Percentiles rank a stretch among this genome's conserved stretches.
Conservation (phyloP, 1,140 invertebrate species). For the Saxidomus purpurata region DNA sequence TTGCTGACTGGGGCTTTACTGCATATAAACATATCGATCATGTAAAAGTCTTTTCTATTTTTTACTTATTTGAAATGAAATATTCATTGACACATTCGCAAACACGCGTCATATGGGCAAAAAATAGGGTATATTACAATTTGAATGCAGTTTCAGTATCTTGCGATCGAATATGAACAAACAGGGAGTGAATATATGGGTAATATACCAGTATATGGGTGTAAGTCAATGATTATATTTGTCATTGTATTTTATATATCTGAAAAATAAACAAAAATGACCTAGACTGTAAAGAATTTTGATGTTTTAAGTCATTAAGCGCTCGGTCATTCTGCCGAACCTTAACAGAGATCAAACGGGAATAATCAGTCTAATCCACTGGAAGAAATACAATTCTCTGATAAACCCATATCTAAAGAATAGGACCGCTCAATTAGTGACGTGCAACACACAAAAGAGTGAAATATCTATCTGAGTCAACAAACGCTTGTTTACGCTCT, state of each 20-base stretch:
- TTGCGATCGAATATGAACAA: too few relatives aligned
- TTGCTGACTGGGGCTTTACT: background rate
- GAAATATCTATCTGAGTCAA: constrained; percentile 4
- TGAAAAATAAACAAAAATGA: constrained; percentile 3
- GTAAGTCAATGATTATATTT: too few relatives aligned
- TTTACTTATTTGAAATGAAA: background rate
- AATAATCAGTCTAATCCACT: background rate
- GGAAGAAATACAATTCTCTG: constrained; percentile 9
- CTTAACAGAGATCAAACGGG: background rate
- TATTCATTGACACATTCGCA: background rate
- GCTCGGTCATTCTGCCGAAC: background rate
- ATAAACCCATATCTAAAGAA: background rate
- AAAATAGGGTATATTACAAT: too few relatives aligned
- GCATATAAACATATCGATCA: constrained; percentile 6
- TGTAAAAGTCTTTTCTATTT: background rate
- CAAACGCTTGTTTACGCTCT: background rate
- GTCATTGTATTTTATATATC: too few relatives aligned
- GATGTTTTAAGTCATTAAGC: constrained; percentile 5
- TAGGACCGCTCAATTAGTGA: background rate
- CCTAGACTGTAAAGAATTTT: constrained; percentile 12
- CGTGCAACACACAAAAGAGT: background rate
- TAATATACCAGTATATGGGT: too few relatives aligned
- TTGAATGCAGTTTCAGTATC: too few relatives aligned
- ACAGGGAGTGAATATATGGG: too few relatives aligned
- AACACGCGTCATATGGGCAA: too few relatives aligned